Percentiles rank a stretch among this genome's conserved stretches.
Conservation (phyloP, 2,113 vertebrate species). For the Danionella cerebrum region DNA sequence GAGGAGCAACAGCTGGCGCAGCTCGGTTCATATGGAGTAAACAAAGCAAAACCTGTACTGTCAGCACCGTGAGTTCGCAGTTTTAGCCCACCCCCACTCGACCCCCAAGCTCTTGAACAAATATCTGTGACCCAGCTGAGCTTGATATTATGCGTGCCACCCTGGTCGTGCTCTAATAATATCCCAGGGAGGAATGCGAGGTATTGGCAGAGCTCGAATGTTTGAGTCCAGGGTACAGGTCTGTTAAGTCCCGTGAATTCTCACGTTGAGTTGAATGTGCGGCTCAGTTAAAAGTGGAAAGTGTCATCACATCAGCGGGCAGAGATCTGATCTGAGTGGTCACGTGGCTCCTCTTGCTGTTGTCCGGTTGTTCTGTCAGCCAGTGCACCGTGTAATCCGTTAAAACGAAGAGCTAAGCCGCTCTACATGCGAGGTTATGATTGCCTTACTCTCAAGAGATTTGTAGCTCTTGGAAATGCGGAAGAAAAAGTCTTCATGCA, state of each 20-base stretch:
- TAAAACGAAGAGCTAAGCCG: slow-evolving; percentile 33
- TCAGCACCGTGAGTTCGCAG: not conserved
- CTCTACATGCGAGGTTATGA: slow-evolving; percentile 11
- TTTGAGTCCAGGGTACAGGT: not conserved
- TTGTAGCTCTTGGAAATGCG: not conserved
- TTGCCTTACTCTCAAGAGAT: not conserved
- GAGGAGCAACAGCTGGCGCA: slow-evolving; percentile 10
- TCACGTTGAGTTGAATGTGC: not conserved
- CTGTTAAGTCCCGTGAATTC: not conserved
- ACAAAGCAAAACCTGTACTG: slow-evolving; percentile 37
- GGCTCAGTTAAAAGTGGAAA: not conserved
- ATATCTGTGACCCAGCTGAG: slow-evolving; percentile 39
- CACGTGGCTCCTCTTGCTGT: not conserved
- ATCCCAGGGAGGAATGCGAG: slow-evolving; percentile 53
- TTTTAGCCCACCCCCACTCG: not conserved
- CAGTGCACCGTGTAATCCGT: slow-evolving; percentile 43
- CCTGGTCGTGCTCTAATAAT: slow-evolving; percentile 62
- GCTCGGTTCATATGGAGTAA: slow-evolving; percentile 8
- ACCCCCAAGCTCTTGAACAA: not conserved
- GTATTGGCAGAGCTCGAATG: slow-evolving; percentile 25
- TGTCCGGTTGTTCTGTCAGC: slow-evolving; percentile 19
- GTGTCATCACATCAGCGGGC: not conserved
- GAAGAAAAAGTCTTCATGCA: not conserved
- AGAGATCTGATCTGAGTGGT: not conserved
- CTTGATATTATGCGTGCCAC: slow-evolving; percentile 56